Conservation (phyloP, 2,888 invertebrate genomes). For the Ectemnius continuus region DNA sequence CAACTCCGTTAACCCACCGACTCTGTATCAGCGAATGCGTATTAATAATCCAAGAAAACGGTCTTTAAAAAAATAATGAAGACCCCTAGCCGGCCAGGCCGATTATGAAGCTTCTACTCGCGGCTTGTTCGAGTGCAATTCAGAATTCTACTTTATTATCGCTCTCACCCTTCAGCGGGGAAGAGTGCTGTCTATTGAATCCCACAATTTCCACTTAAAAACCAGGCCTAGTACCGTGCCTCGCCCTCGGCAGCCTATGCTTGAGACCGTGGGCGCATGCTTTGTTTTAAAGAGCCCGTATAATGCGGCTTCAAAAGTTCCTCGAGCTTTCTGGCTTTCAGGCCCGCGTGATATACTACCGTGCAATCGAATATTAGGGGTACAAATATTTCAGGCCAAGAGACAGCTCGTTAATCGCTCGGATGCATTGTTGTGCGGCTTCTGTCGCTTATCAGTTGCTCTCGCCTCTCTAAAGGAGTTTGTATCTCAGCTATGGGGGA, state of each 20-base stretch:
- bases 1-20: not conserved
- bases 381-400: slow-evolving; percentile 1
- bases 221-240: slow-evolving; percentile 12
- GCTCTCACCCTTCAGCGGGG: slow-evolving; percentile 9
- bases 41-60: slow-evolving; percentile 35
- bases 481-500: slow-evolving; percentile 17
- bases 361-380: not conserved
- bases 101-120: slow-evolving; percentile 41
- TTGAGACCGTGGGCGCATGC: not conserved
- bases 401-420: slow-evolving; percentile 28
- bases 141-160: slow-evolving; percentile 12
- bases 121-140: slow-evolving; percentile 28
- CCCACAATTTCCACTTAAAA: slow-evolving; percentile 35
- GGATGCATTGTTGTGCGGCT: slow-evolving; percentile 40
- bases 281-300: slow-evolving; percentile 8
- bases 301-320: slow-evolving; percentile 19
- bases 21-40: slow-evolving; percentile 13
- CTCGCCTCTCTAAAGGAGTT: slow-evolving; percentile 22
- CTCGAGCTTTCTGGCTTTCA: not conserved
- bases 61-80: slow-evolving; percentile 27
- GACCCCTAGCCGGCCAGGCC: slow-evolving; percentile 28
- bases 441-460: slow-evolving; percentile 17
- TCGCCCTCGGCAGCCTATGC: not conserved
- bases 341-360: slow-evolving; percentile 7
- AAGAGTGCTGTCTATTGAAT: slow-evolving; percentile 35